Evolutionary conservation across 2,888 invertebrate genomes (phyloP), one percentile per base, ranked within the genome.

Genomic region (Synanthedon tipuliformis): DNA sequence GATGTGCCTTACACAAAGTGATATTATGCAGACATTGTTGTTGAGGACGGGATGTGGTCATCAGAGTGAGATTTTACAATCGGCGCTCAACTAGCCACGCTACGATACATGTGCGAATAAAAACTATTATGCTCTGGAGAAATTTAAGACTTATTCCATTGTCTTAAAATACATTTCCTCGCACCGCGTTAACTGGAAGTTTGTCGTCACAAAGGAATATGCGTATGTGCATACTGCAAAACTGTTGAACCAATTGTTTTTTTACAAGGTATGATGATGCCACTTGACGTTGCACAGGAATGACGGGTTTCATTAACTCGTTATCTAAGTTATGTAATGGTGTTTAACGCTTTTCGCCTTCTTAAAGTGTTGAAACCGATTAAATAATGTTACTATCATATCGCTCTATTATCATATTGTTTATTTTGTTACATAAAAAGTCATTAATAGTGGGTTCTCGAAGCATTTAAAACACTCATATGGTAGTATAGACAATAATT

Each of bases 21-120:
- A 81, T 82, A 82, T 27, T 81, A 79, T 72, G 75, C 74, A 71
- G 78, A 76, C 13, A 73, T 76, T 81, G 68, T 69, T 72, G 73
- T 73, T 76, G 69, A 69, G 70, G 75, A 78, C 85, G 84, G 82
- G 86, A 86, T 84, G 82, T 80, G 80, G 78, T 76, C 82, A 81
- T 84, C 83, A 81, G 78, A 75, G 82, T 63, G 84, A 78, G 84
- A 85, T 85, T 85, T 76, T 75, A 67, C 71, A 69, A 68, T 71
- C 68, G 61, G 69, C 66, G 66, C 23, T 23, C 12, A 7, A 15
- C 15, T 5, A 13, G 34, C n/a, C 45, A 45, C 12, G 45, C 45
- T 45, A 45, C 45, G 34, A 34, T 15, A 13, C 45, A 7, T 13
- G 11, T 45, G n/a, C 13, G n/a, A 11, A 45, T 45, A n/a, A 15